Evolutionary conservation across 2,113 vertebrate genomes (phyloP), one percentile per base, ranked within the genome.

Genomic region (pig (Sus scrofa)): DNA sequence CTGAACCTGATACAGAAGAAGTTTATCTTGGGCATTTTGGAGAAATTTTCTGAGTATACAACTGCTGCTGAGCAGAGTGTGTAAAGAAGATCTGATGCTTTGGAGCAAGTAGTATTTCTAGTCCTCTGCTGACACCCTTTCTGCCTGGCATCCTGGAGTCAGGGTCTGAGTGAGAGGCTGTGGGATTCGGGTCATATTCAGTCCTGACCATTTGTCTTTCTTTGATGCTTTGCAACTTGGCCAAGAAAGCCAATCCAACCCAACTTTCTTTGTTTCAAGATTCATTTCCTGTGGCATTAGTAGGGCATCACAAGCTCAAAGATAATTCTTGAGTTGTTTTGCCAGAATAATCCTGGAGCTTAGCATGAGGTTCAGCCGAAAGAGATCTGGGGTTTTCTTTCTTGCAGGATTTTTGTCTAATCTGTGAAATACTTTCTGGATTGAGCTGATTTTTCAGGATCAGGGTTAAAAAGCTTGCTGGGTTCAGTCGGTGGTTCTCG

Each of bases 31-130:
- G 30, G 26, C 7, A 20, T 93, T 79, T 87, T n/a, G 70, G 70
- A 52, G 67, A 56, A 10, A 68, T 71, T 67, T 74, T 50, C 30
- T 15, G 20, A 78, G 60, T 7, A n/a, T 9, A 14, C 18, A 6
- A 2, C n/a, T 7, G 2, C 18, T 7, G n/a, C 2, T 0, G 1
- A 32, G 16, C 3, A 9, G 7, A 44, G 44, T 19, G 65, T 67
- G 34, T 20, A 7, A 19, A 34, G 60, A 19, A 4, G 39, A 7
- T 9, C 77, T 52, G 52, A 52, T 6, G 2, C 9, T 58, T 34
- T 1, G 11, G 12, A 68, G 83, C 20, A 4, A 32, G 15, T 1
- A n/a, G 67, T 2, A 3, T 32, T 32, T 71, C 30, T 7, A 19
- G 58, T 37, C 4, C n/a, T 27, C 6, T 0, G n/a, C 1, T 2